Conservation (phyloP, 1,140 invertebrate genomes). For the Zaprionus gabonicus region DNA sequence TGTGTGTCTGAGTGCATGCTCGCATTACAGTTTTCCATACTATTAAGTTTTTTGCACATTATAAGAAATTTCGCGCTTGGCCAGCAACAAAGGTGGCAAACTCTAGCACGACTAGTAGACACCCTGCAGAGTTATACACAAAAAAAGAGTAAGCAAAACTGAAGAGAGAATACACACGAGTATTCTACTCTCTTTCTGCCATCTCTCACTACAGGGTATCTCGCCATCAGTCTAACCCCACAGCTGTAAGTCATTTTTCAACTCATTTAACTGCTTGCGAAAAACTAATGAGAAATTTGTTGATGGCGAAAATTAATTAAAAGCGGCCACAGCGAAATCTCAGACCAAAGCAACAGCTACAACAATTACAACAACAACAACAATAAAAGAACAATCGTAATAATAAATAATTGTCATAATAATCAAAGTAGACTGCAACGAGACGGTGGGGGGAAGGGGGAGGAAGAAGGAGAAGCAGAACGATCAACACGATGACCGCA, state of each 20-base stretch:
- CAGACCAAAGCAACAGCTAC: conserved; percentile 16
- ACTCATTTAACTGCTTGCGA: conserved; percentile 71
- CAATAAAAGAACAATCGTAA: conserved; percentile 14
- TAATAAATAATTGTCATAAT: conserved; percentile 29
- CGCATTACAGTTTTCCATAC: conserved; percentile 69
- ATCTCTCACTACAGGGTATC: conserved; percentile 28
- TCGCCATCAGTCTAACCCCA: conserved; percentile 2
- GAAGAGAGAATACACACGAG: not conserved
- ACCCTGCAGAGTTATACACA: not conserved
- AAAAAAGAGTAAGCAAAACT: not conserved
- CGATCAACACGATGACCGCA: conserved; percentile 29
- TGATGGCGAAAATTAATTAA: conserved; percentile 77
- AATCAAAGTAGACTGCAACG: conserved; percentile 12
- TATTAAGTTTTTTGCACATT: conserved; percentile 62
- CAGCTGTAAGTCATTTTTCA: conserved; percentile 75
- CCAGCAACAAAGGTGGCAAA: conserved; percentile 20
- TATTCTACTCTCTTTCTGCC: not conserved
- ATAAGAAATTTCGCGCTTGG: conserved; percentile 39
- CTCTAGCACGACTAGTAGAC: not conserved
- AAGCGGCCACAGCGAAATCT: conserved; percentile 48
- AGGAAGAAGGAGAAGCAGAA: not conserved
- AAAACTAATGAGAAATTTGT: conserved; percentile 64
- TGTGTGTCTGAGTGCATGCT: conserved; percentile 22
- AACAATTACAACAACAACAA: conserved; percentile 1
- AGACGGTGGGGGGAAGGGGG: not conserved